Evolutionary conservation across 2,797 vertebrate genomes (phyloP).

Genomic region (Enteromius argenteus): DNA sequence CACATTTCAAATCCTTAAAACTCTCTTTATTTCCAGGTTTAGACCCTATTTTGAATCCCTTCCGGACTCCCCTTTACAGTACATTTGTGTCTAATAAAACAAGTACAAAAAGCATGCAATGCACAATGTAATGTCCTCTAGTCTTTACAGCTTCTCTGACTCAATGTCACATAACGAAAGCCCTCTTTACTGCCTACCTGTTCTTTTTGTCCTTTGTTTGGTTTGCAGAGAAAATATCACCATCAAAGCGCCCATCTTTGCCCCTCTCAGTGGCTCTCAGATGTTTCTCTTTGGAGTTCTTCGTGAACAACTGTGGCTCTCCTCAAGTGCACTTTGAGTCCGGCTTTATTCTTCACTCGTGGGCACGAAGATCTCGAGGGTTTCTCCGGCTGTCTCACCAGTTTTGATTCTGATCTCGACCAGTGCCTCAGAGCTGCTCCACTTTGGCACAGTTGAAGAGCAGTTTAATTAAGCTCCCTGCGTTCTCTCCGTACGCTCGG

Average conservation of each 20-base stretch:
- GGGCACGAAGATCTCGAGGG: neutral
- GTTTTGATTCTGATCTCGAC: conserved; percentile 39
- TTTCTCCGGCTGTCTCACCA: conserved; percentile 17
- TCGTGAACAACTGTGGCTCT: conserved; percentile 27
- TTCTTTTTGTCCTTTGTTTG: conserved; percentile 71
- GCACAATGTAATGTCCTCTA: neutral
- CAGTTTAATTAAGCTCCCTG: conserved; percentile 68
- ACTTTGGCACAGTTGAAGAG: conserved; percentile 70
- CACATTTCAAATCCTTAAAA: neutral
- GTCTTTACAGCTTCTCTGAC: conserved; percentile 1
- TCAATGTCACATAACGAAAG: neutral
- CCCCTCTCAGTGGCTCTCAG: conserved; percentile 65
- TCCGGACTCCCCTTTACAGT: neutral
- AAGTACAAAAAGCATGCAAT: neutral
- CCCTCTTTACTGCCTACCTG: conserved; percentile 69
- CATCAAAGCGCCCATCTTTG: conserved; percentile 69
- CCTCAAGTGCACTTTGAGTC: conserved; percentile 6
- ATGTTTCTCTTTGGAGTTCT: neutral
- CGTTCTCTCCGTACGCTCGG: conserved; percentile 58
- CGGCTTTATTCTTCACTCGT: conserved; percentile 22
- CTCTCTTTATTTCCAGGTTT: neutral
- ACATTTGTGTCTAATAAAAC: neutral
- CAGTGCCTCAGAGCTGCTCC: conserved; percentile 7
- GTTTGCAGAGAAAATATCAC: conserved; percentile 79
- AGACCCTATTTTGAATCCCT: neutral